Evolutionary conservation across 2,797 vertebrate genomes (phyloP).

Genomic region (Bufotes viridis): DNA sequence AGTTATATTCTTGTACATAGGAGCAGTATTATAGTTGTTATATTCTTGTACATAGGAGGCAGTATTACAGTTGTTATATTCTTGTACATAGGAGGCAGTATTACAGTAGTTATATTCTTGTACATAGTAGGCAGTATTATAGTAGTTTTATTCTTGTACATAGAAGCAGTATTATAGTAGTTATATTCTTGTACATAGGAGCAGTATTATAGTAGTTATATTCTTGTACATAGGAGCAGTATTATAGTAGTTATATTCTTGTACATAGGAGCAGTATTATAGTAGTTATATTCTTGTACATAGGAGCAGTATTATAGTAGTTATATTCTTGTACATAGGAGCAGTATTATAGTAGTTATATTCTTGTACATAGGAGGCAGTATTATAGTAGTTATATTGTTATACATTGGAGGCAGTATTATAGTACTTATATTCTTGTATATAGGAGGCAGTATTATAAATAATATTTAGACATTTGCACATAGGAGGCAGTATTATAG

Average conservation of each 20-base stretch:
- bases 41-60: not conserved
- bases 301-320: conserved; percentile 1
- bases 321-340: not conserved
- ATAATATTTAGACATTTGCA: not conserved
- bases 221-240: conserved; percentile 1
- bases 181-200: not conserved
- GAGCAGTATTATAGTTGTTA: not conserved
- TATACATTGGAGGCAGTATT: conserved; percentile 1
- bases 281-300: not conserved
- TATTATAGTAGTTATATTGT: not conserved
- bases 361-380: not conserved
- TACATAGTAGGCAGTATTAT: not conserved
- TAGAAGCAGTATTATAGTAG: not conserved
- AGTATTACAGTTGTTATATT: conserved; percentile 5
- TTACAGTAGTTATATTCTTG: too few species aligned
- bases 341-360: too few species aligned
- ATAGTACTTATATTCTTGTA: not conserved
- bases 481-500: not conserved
- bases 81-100: not conserved
- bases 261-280: not conserved
- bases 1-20: conserved; percentile 1
- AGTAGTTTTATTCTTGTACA: not conserved
- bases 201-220: not conserved
- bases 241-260: not conserved
- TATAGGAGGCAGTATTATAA: not conserved